Base-by-base conservation (phyloP, 2,888 invertebrate genomes). In the Lathronympha strigana region DNA sequence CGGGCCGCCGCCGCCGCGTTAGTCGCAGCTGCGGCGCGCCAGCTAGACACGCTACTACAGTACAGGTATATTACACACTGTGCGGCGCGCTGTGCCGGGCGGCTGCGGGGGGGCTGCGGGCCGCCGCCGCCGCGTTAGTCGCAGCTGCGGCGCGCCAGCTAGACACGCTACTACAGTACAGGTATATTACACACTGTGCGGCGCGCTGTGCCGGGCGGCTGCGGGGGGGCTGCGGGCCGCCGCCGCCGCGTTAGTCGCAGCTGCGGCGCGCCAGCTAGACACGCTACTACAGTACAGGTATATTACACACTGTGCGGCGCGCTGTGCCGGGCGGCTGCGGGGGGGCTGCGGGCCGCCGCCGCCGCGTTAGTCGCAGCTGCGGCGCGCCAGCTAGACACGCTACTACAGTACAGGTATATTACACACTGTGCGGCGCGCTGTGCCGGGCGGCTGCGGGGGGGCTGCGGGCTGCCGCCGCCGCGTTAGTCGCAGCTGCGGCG, bases 41-140 rank as follows among this genome's bases (percentile, higher is more conserved):
- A 98, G 62, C 94, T 99, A 92, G 97, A 97, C 83, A 94, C 97
- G 19, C 88, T 99, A 69, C 91, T 99, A 72, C 92, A 94, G 97
- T 55, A 62, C 61, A 40, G 61, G 61, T 53, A 23, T 36, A 23
- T 36, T 1, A 4, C 31, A 17, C 28, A 21, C 1, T 6, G 23
- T 9, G 94, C 94, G 93, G 94, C 61, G 93, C 94, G 50, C 89
- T 94, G 47, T n/a, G n/a, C n/a, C 97, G 97, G 3, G 93, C 93
- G 61, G 81, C 82, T 6, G 96, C 97, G 73, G 92, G 93, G 11
- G 93, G 93, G 0, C 93, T 97, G 85, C 90, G 93, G 58, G 94
- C 95, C 5, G 94, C 94, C 76, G 97, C 97, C 11, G 92, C 95
- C 0, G 93, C 93, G 61, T 96, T 98, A 76, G 98, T 98, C 0